phyloP scores from a whole-genome alignment of 2,113 vertebrate species.

The rabbit (Oryctolagus cuniculus) region DNA sequence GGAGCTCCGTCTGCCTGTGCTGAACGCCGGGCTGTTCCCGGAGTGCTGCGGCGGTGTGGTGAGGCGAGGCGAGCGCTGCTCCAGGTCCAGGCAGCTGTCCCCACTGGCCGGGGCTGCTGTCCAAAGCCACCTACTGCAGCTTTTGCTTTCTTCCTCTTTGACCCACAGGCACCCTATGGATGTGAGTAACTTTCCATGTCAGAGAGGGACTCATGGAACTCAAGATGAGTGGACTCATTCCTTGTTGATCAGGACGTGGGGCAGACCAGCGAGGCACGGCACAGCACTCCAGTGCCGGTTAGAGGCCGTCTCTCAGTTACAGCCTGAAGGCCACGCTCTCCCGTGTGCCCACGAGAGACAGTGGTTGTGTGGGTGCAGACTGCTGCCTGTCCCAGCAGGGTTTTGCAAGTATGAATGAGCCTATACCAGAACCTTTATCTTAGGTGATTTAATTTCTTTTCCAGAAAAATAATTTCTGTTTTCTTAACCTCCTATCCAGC shows the following conservation, averaged over 20 bases:
- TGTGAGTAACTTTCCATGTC: slow-evolving; percentile 26
- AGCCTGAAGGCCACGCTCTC: background rate
- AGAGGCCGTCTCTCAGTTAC: slow-evolving; percentile 20
- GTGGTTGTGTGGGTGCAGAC: slow-evolving; percentile 66
- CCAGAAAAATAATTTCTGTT: slow-evolving; percentile 43
- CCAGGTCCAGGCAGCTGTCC: too few relatives aligned
- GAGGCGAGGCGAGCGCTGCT: too few relatives aligned
- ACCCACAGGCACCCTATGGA: slow-evolving; percentile 1
- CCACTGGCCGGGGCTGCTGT: background rate
- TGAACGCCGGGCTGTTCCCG: background rate
- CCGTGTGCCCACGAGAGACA: slow-evolving; percentile 28
- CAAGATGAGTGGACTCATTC: slow-evolving; percentile 57
- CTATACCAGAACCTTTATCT: slow-evolving; percentile 66
- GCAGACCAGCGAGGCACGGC: slow-evolving; percentile 22
- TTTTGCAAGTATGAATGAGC: slow-evolving; percentile 60
- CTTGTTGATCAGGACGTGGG: background rate
- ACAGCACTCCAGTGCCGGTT: slow-evolving; percentile 10
- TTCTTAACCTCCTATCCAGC: slow-evolving; percentile 23
- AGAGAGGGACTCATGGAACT: slow-evolving; percentile 30
- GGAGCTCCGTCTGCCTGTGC: background rate
- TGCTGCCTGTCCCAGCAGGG: slow-evolving; percentile 38
- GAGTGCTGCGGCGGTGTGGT: background rate
- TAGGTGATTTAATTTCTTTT: slow-evolving; percentile 71
- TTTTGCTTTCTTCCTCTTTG: slow-evolving; percentile 21
- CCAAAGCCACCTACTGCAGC: background rate